phyloP scores from a whole-genome alignment of 1,140 invertebrate species.

The Vollenhovia emeryi region DNA sequence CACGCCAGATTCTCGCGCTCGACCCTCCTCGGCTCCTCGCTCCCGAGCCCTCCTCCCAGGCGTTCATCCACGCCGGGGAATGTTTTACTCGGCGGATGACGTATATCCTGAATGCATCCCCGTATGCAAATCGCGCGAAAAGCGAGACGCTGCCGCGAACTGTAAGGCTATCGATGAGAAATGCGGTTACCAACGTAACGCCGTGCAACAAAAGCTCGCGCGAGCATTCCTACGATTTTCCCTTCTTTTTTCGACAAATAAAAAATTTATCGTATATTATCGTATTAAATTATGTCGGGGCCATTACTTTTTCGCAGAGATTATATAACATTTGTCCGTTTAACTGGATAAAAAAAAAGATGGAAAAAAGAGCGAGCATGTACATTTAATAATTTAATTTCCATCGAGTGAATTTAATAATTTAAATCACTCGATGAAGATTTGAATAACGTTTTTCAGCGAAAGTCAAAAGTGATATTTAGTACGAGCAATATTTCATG shows the following conservation, averaged over 20 bases:
- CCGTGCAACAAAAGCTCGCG: not conserved
- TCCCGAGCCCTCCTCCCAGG: not conserved
- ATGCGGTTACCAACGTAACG: not conserved
- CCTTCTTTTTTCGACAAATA: not conserved
- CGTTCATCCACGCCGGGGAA: conserved; percentile 29
- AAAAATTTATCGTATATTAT: not conserved
- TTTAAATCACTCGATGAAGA: not conserved
- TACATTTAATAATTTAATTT: not conserved
- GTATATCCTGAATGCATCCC: conserved; percentile 38
- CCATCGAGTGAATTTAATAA: not conserved
- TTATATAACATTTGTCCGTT: not conserved
- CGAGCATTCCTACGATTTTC: not conserved
- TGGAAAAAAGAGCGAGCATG: not conserved
- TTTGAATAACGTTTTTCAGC: not conserved
- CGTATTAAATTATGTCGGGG: not conserved
- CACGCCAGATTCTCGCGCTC: conserved; percentile 41
- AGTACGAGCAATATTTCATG: not conserved
- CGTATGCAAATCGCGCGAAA: conserved; percentile 26
- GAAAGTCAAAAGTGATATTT: not conserved
- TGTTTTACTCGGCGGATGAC: conserved; percentile 53
- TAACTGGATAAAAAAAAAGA: not conserved
- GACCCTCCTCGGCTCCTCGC: not conserved
- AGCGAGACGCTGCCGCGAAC: not conserved
- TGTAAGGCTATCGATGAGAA: conserved; percentile 36
- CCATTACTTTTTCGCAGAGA: not conserved